Evolutionary conservation across 2,113 vertebrate genomes (phyloP), one percentile per base, ranked within the genome.

Genomic region (Phaethon lepturus): DNA sequence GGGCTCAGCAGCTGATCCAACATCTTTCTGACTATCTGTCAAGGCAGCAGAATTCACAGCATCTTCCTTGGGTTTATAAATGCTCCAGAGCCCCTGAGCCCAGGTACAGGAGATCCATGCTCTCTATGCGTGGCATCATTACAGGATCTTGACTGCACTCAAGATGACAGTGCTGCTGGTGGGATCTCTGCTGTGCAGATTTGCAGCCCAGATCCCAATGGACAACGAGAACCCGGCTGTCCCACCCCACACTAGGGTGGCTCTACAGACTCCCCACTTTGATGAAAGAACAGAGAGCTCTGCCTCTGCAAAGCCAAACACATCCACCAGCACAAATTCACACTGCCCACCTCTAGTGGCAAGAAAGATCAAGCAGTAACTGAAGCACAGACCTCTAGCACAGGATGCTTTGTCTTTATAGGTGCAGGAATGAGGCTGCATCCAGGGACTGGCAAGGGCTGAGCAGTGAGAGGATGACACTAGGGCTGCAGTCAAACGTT

Each of bases 41-140:
- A 55, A 31, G 38, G 86, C 67, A 42, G 52, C 20, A 84, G 92
- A 64, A 87, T 60, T 73, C 79, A 71, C 68, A 16, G 45, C 4
- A 0, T n/a, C 45, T 62, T 72, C 47, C 58, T 29, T 26, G 33
- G 44, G 49, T 86, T 82, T 69, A 28, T 8, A 49, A 60, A 47
- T 0, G 12, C 60, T 8, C 55, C 0, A 2, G 8, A 68, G 60
- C 18, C 29, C 31, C 28, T 0, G 0, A 35, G 67, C 25, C 18
- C 40, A 55, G 52, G 52, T 10, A 25, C 60, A 44, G 56, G 25
- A 78, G 33, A 31, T 11, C 6, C 33, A 2, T 3, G 50, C 17
- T 69, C 23, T 44, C 38, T 12, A 0, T 15, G 23, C 79, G 42
- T 1, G 56, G 40, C 66, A 50, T 10, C 29, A 11, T 8, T 33